These are phyloP conservation scores for Okamejei kenojei DNA, from an alignment of 2,797 vertebrate species.

Conservation along the genomic window DNA sequence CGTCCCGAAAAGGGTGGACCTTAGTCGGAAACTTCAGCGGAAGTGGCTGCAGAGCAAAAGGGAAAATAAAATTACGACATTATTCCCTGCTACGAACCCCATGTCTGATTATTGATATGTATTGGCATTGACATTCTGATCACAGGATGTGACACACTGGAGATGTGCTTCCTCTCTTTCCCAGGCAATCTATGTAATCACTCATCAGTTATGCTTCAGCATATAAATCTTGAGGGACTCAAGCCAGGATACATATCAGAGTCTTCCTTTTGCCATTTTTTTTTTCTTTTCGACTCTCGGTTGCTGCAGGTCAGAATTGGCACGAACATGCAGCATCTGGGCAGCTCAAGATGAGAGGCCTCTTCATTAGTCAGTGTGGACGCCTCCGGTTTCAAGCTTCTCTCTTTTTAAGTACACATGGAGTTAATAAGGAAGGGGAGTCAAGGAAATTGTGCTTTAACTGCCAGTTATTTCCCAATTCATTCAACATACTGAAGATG, in stretches of 20 bases:
- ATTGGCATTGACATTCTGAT: constrained; percentile 31
- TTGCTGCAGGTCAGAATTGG: constrained; percentile 23
- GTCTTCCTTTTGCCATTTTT: not conserved
- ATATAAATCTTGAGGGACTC: constrained; percentile 12
- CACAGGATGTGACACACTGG: not conserved
- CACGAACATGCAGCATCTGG: constrained; percentile 35
- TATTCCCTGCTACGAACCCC: not conserved
- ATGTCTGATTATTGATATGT: constrained; percentile 9
- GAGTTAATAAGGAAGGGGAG: constrained; percentile 30
- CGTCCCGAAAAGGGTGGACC: too few species aligned
- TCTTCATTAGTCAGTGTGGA: not conserved
- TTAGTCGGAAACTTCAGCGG: not conserved
- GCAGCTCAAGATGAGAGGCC: constrained; percentile 19
- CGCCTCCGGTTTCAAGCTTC: constrained; percentile 29
- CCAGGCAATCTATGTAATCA: constrained; percentile 10
- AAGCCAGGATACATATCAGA: constrained; percentile 25
- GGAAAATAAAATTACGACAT: not conserved
- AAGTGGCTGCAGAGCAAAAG: not conserved
- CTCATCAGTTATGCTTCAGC: not conserved
- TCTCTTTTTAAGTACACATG: constrained; percentile 34
- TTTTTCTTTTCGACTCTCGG: not conserved
- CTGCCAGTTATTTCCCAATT: not conserved
- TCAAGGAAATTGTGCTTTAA: constrained; percentile 36
- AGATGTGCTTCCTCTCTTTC: constrained; percentile 27
- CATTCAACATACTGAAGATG: not conserved